These are phyloP conservation scores for Cheilosia impressa DNA, from an alignment of 2,888 invertebrate genomes.

Conservation along the genomic window DNA sequence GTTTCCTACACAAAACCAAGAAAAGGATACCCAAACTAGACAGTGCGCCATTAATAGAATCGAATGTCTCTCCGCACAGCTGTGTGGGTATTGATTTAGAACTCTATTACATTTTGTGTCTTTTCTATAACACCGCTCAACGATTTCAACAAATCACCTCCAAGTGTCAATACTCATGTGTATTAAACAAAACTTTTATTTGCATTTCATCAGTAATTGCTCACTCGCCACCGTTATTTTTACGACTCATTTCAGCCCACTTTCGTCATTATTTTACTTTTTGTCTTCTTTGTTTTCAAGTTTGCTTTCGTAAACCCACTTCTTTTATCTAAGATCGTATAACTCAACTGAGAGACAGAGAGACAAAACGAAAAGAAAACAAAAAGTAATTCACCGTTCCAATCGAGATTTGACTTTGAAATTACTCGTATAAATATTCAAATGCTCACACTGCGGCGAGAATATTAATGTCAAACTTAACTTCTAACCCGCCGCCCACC, in stretches of 20 bases:
- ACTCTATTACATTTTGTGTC: not conserved
- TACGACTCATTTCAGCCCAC: slow-evolving; percentile 69
- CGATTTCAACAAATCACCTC: slow-evolving; percentile 17
- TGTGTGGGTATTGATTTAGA: slow-evolving; percentile 25
- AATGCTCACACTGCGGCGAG: slow-evolving; percentile 46
- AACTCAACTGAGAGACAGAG: slow-evolving; percentile 33
- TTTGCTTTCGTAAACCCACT: slow-evolving; percentile 71
- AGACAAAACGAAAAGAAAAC: slow-evolving; percentile 40
- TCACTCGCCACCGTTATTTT: slow-evolving; percentile 62
- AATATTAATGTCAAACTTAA: slow-evolving; percentile 57
- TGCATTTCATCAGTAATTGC: slow-evolving; percentile 69
- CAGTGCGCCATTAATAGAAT: not conserved
- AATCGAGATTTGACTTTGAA: slow-evolving; percentile 66
- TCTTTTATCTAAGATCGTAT: slow-evolving; percentile 65
- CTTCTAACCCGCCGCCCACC: slow-evolving; percentile 25
- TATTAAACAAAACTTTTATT: slow-evolving; percentile 35
- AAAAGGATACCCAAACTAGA: slow-evolving; percentile 25
- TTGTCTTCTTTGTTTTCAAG: slow-evolving; percentile 27
- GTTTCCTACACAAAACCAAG: slow-evolving; percentile 11
- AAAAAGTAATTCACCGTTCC: slow-evolving; percentile 55
- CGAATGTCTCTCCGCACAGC: not conserved
- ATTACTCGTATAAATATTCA: slow-evolving; percentile 66
- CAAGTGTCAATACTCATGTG: not conserved
- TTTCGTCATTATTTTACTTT: slow-evolving; percentile 45
- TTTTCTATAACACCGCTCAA: not conserved